Evolutionary conservation across 2,113 vertebrate species (phyloP), one percentile per base, ranked within the genome.

Genomic region (Chitala chitala): DNA sequence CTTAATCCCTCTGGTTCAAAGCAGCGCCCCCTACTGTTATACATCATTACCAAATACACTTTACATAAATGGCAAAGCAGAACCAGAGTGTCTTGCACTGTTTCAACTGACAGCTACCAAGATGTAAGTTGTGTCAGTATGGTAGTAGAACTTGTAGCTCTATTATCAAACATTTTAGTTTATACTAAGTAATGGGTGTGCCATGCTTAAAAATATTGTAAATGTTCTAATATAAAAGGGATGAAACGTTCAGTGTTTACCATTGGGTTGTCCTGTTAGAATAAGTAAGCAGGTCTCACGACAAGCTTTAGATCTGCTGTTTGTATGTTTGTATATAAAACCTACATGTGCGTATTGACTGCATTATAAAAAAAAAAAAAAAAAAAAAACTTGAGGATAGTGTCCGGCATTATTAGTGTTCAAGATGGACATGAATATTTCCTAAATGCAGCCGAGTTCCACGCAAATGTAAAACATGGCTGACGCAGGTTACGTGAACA

Each of bases 261-360:
- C n/a, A n/a, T 69, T 33, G 17, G 12, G 55, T 17, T 51, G 44
- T 51, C 66, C 6, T 69, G 24, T 50, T 50, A 31, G 15, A 50
- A 24, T 24, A 17, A 59, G 24, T 58, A 26, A 29, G 13, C 1
- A 72, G 48, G 50, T 10, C 15, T 59, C 15, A 29, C 33, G 15
- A 20, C 33, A n/a, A 72, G 71, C 42, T 29, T 3, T 10, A 40
- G 24, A 17, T 48, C 24, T 38, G 12, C 8, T 56, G 33, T 46
- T 22, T 72, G 24, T 48, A 68, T n/a, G 46, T 64, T 64, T 82
- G 78, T 79, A 79, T 66, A 75, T 78, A 75, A 79, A 72, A 74
- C 15, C 24, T 75, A 73, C 74, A 71, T 79, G 72, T 73, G 26
- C 56, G 72, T 31, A 63, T 46, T 26, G 40, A 51, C 42, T 4